These are phyloP conservation scores for Agrilus mali DNA, from an alignment of 2,888 invertebrate genomes.

Conservation along the genomic window DNA sequence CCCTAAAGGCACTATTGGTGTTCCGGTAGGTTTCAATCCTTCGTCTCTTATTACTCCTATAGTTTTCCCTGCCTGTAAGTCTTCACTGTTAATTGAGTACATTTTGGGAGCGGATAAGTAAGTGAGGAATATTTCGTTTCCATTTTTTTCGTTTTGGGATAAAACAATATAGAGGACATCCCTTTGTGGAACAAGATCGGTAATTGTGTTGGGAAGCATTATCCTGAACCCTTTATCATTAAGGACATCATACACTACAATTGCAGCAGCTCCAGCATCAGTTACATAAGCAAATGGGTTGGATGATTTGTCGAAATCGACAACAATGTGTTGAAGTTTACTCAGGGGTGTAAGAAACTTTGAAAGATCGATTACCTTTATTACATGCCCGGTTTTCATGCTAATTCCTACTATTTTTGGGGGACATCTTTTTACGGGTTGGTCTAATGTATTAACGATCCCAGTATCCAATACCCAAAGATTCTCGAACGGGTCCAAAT, in stretches of 20 bases:
- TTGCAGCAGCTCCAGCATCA: conserved; percentile 36
- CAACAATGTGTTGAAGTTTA: conserved; percentile 44
- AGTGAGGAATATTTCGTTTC: conserved; percentile 41
- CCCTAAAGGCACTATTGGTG: conserved; percentile 43
- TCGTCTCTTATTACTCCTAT: conserved; percentile 44
- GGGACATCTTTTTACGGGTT: conserved; percentile 42
- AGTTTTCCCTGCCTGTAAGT: conserved; percentile 40
- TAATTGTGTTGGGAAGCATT: conserved; percentile 41
- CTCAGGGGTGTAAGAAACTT: conserved; percentile 38
- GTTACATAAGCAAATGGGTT: conserved; percentile 35
- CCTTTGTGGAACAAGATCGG: conserved; percentile 27
- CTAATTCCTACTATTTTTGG: conserved; percentile 50
- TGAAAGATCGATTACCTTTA: conserved; percentile 44
- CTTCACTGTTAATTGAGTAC: conserved; percentile 42
- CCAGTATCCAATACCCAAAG: conserved; percentile 50
- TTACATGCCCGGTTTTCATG: conserved; percentile 41
- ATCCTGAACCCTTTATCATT: conserved; percentile 41
- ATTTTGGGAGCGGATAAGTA: conserved; percentile 43
- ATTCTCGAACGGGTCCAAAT: conserved; percentile 43
- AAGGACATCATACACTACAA: conserved; percentile 40
- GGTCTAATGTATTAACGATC: conserved; percentile 44
- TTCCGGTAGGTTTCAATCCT: conserved; percentile 39
- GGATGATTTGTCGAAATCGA: conserved; percentile 43
- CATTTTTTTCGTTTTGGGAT: conserved; percentile 37
- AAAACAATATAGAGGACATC: conserved; percentile 49